Evolutionary conservation across 2,797 vertebrate genomes (phyloP), one percentile per base, ranked within the genome.

Genomic region (Peromyscus attwateri): DNA sequence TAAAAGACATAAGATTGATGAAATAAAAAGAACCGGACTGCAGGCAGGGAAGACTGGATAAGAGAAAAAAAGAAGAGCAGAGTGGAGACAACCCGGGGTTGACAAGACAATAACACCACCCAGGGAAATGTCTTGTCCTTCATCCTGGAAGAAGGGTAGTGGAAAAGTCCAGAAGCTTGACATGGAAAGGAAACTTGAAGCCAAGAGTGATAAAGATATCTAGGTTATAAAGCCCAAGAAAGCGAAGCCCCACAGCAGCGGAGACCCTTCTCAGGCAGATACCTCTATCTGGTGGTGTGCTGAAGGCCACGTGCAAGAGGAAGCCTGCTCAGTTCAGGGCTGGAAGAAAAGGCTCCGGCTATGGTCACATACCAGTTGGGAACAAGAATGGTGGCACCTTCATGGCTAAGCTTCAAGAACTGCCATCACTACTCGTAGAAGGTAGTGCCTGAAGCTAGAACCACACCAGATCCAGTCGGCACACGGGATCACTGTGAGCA

Each of bases 111-210:
- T 52, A 52, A 52, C 52, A 6, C 40, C 75, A 52, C 43, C 75
- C 75, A 97, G 87, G 73, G 95, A 94, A 97, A 49, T 17, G 34
- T 43, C 37, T 16, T 55, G 27, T 29, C 64, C 16, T 27, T 75
- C 60, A 46, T 57, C 62, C 79, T 80, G 31, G 11, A 71, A 40
- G 9, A 77, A 34, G 14, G 23, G 14, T 37, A 25, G 37, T 31
- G 11, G 16, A 40, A 40, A 82, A 75, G 52, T 14, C n/a, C 31
- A 89, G 29, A 62, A 34, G 77, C 27, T 71, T 11, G 79, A 17
- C 43, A 5, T 57, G 34, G 60, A 82, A 29, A 55, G 70, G 77
- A 49, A 52, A 52, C 34, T 27, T 10, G 9, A 82, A 75, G 40
- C 25, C 43, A 17, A 25, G 43, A 91, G 71, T 25, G 55, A 21